phyloP scores from a whole-genome alignment of 2,113 vertebrate genomes.

The Cricetomys ansorgei region DNA sequence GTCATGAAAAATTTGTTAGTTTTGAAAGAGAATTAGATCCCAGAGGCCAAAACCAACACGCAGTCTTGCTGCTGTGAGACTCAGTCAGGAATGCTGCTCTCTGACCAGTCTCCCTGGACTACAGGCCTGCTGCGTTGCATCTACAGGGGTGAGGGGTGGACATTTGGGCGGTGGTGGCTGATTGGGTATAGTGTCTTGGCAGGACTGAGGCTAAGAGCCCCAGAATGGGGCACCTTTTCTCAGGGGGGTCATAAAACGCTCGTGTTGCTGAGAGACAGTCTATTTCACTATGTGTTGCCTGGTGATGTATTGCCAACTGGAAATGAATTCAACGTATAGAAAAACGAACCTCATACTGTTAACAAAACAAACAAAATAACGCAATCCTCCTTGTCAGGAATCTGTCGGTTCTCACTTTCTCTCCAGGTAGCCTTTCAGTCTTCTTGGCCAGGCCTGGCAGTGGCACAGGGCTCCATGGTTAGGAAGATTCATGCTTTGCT shows the following conservation, averaged over 20 bases:
- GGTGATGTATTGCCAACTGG: background rate
- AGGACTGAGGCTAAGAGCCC: background rate
- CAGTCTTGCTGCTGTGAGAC: slow-evolving; percentile 23
- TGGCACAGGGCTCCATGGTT: too few relatives aligned
- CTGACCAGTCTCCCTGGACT: background rate
- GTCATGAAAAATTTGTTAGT: slow-evolving; percentile 52
- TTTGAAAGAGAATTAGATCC: slow-evolving; percentile 48
- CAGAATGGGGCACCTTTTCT: background rate
- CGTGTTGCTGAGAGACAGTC: background rate
- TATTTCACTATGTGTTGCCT: background rate
- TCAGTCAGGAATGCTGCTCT: background rate
- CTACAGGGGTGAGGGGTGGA: background rate
- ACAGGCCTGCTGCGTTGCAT: background rate
- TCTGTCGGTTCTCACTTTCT: background rate
- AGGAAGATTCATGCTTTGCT: background rate
- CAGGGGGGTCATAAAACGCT: background rate
- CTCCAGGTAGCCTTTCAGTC: background rate
- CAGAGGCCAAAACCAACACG: slow-evolving; percentile 36
- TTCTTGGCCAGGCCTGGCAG: background rate
- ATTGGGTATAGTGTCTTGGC: rapidly evolving
- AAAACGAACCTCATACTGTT: background rate
- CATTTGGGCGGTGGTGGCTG: background rate
- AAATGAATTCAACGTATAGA: background rate
- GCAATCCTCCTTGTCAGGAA: background rate
- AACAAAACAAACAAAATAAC: background rate